Conservation (phyloP, 2,113 vertebrate species). For the Protomyctophum bolini region DNA sequence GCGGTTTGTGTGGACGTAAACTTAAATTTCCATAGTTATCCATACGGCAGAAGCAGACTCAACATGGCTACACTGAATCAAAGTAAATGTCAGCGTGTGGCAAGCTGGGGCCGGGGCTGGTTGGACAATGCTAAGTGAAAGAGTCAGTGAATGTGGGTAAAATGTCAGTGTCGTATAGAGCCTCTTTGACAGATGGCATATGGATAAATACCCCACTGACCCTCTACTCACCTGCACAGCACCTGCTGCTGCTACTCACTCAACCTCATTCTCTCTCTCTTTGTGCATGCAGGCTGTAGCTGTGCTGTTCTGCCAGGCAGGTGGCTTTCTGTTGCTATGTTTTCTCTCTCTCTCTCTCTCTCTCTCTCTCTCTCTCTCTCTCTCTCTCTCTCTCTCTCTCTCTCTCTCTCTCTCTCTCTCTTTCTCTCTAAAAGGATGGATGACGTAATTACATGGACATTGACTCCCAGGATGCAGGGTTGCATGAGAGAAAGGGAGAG, state of each 20-base stretch:
- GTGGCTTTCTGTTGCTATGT: background rate
- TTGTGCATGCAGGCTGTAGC: background rate
- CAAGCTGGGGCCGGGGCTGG: conserved; percentile 2
- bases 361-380: background rate
- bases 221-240: conserved; percentile 57
- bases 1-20: too few species aligned
- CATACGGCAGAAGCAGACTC: too few species aligned
- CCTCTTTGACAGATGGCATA: conserved; percentile 68
- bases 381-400: background rate
- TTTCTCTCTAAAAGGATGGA: background rate
- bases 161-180: conserved; percentile 53
- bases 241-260: conserved; percentile 7
- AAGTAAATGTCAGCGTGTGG: too few species aligned
- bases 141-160: conserved; percentile 29
- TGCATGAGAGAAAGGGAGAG: conserved; percentile 33
- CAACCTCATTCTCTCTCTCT: conserved; percentile 3
- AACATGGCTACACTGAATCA: too few species aligned
- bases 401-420: background rate
- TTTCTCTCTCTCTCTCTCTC: background rate
- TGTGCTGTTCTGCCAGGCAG: background rate
- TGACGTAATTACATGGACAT: background rate
- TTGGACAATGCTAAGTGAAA: conserved; percentile 19
- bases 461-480: background rate
- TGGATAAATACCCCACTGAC: conserved; percentile 49
- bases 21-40: too few species aligned